Conservation (phyloP, 2,888 invertebrate species). For the Nysson spinosus region DNA sequence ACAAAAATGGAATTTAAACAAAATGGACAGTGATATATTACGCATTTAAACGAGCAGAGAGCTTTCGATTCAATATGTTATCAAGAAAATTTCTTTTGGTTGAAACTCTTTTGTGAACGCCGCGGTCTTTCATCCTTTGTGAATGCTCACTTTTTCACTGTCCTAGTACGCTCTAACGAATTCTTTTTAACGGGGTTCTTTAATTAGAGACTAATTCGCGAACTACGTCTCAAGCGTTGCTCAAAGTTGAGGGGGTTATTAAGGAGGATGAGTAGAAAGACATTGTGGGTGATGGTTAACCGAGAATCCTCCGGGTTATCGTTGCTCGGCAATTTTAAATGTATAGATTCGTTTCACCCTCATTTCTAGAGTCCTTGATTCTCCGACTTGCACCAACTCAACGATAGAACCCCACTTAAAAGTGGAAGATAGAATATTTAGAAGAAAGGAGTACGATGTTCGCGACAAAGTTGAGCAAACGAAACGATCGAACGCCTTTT, state of each 20-base stretch:
- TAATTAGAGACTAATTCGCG: slow-evolving; percentile 32
- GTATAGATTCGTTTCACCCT: slow-evolving; percentile 2
- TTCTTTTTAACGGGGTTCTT: slow-evolving; percentile 9
- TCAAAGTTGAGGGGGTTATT: neutral
- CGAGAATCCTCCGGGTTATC: neutral
- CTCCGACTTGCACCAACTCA: slow-evolving; percentile 11
- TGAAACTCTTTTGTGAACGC: no score
- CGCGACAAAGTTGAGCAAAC: neutral
- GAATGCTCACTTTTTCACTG: slow-evolving; percentile 29
- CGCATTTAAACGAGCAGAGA: no score
- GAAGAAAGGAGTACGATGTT: neutral
- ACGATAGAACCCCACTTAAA: neutral
- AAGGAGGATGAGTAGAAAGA: slow-evolving; percentile 3
- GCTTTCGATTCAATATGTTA: no score
- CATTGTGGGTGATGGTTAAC: no score
- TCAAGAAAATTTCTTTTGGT: no score
- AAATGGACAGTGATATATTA: no score
- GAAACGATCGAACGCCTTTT: slow-evolving; percentile 19
- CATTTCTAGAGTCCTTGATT: slow-evolving; percentile 4
- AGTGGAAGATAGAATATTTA: neutral
- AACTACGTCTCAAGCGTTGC: no score
- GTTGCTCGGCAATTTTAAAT: slow-evolving; percentile 16
- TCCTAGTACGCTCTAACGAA: no score
- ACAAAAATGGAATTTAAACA: no score
- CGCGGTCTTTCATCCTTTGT: slow-evolving; percentile 17